Evolutionary conservation across 2,888 invertebrate species (phyloP).

Genomic region (Drosophila rellima): DNA sequence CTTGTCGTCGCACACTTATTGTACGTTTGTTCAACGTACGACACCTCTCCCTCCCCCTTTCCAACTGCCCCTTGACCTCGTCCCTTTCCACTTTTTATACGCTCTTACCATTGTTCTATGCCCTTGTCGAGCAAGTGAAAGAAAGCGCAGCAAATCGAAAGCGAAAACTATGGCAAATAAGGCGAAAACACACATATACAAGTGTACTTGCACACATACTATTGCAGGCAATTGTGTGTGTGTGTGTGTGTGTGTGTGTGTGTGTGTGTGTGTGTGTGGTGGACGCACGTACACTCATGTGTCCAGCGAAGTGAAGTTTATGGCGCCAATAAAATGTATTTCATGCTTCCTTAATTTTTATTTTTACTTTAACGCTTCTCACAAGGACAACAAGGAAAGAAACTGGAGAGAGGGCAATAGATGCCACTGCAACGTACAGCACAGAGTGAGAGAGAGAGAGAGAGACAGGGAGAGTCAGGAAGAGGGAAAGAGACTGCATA

Average conservation of each 20-base stretch:
- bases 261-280: slow-evolving; percentile 44
- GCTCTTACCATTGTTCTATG: neutral
- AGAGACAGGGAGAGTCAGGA: neutral
- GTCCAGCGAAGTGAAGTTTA: slow-evolving; percentile 85
- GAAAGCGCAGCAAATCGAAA: slow-evolving; percentile 81
- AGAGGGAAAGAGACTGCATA: slow-evolving; percentile 45
- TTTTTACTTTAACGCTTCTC: slow-evolving; percentile 81
- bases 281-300: slow-evolving; percentile 83
- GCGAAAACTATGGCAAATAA: slow-evolving; percentile 76
- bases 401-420: neutral
- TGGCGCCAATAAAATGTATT: slow-evolving; percentile 86
- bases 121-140: slow-evolving; percentile 53
- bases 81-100: too few species aligned
- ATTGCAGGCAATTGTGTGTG: slow-evolving; percentile 8
- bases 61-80: too few species aligned
- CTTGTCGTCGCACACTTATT: slow-evolving; percentile 26
- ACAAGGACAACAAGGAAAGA: slow-evolving; percentile 46
- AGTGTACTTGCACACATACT: slow-evolving; percentile 22
- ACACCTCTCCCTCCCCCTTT: slow-evolving; percentile 2
- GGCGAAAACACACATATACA: slow-evolving; percentile 44
- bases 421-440: slow-evolving; percentile 37
- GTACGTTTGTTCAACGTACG: slow-evolving; percentile 20
- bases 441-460: neutral
- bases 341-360: slow-evolving; percentile 86
- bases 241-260: slow-evolving; percentile 17